phyloP scores from a whole-genome alignment of 2,888 invertebrate genomes.

The Drosophila subsilvestris region DNA sequence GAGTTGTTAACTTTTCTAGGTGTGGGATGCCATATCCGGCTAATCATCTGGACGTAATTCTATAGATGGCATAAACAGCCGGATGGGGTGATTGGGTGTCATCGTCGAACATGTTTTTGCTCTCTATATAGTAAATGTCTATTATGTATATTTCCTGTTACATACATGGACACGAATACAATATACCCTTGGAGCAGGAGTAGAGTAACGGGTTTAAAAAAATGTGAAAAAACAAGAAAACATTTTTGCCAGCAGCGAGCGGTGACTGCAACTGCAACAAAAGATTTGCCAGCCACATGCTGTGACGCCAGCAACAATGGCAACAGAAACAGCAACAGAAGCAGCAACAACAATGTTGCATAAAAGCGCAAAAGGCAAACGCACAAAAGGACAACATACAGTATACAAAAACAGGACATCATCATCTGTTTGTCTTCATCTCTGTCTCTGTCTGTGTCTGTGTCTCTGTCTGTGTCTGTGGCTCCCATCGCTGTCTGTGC shows the following conservation, averaged over 20 bases:
- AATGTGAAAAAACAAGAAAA: slow-evolving; percentile 39
- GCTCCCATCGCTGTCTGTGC: not conserved
- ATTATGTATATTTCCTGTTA: not conserved
- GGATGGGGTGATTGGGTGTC: no score
- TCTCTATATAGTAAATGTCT: not conserved
- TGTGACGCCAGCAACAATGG: slow-evolving; percentile 55
- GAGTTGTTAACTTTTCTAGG: not conserved
- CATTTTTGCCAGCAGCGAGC: slow-evolving; percentile 48
- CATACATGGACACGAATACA: not conserved
- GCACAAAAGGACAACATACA: slow-evolving; percentile 56
- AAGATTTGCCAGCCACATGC: slow-evolving; percentile 62
- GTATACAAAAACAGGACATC: slow-evolving; percentile 45
- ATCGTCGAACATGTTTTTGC: no score
- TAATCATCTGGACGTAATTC: not conserved
- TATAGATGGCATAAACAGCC: not conserved
- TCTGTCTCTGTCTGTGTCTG: slow-evolving; percentile 2
- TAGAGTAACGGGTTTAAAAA: slow-evolving; percentile 30
- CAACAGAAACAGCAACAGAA: slow-evolving; percentile 49
- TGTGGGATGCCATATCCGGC: not conserved
- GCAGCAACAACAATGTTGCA: slow-evolving; percentile 54
- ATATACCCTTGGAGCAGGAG: slow-evolving; percentile 6
- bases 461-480: slow-evolving; percentile 2
- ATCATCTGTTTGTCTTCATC: slow-evolving; percentile 40
- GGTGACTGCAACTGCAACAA: slow-evolving; percentile 44
- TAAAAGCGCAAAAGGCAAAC: slow-evolving; percentile 58